Base-by-base conservation (phyloP, 1,140 invertebrate genomes). In the Euglossa dilemma region DNA sequence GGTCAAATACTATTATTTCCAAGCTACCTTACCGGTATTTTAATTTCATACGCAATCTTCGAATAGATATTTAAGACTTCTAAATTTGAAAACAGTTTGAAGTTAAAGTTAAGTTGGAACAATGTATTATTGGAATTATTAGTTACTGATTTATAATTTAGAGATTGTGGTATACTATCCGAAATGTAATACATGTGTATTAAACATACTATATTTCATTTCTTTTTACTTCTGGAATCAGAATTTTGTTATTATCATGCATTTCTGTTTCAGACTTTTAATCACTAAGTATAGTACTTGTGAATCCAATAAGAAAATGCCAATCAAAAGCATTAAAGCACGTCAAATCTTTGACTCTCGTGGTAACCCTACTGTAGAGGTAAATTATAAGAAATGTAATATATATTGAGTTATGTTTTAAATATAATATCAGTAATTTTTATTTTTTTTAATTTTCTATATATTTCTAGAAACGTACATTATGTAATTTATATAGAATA, bases 351-450 rank as follows among this genome's bases (percentile, higher is more conserved):
- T 98, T 94, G 99, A 99, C 94, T 99, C 98, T 86, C 97, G 99
- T 95, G 99, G 99, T 83, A 99, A 99, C 93, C 99, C 99, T 83
- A 99, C 99, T 67, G 98, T 99, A 69, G 99, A 99, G 95, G 99
- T 95, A 91, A 91, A 87, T 90, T 66, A 63, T 77, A 52, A 47
- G 8, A 6, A 57, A 43, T n/a, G 3, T n/a, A 9, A 28, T n/a
- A 45, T 23, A n/a, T 43, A 66, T 66, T 20, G 11, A 45, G 23
- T 45, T 20, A 12, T 36, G 20, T 36, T 23, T 18, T 18, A 63
- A 28, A 16, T 64, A 9, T 43, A 64, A 64, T 43, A 36, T 43
- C 11, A 9, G 4, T 20, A 4, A 23, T 36, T 64, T 64, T 64
- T 64, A 36, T 43, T 64, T 43, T n/a, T 7, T 7, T 45, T 45